Base-by-base conservation (phyloP, 2,113 vertebrate genomes). In the Eudyptes chrysolophus region DNA sequence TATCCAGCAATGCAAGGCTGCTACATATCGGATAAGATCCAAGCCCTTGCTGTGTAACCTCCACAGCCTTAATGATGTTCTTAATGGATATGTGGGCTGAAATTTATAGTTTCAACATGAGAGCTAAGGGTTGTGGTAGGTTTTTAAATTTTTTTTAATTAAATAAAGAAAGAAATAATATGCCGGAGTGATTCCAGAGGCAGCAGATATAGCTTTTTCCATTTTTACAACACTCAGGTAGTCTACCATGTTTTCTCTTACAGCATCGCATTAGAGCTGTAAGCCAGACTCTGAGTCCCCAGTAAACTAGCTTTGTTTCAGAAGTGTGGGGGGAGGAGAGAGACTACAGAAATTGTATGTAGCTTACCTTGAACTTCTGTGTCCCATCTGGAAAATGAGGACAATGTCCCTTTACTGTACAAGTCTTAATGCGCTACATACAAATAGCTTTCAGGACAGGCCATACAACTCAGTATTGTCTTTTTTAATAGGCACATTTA, bases 71-170 rank as follows among this genome's bases (percentile, higher is more conserved):
- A 97, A 97, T 96, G 90, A 94, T 89, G 66, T 90, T 89, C 91
- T 90, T 96, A 97, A 97, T 96, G 92, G 81, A 64, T 84, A 52
- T 65, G 96, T 95, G 89, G 94, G 94, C 81, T 96, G 97, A 96
- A 92, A 94, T 87, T 91, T 84, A 86, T 75, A 22, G 88, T 78
- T 97, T 80, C 61, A 83, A n/a, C 62, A 54, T 34, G 38, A 92
- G 21, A 85, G n/a, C 29, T 70, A n/a, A 87, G 66, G 32, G 55
- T 44, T 77, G 52, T 52, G 16, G 36, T 36, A 29, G 0, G 19
- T 84, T 80, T n/a, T 38, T 25, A 7, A 2, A 16, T 36, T 77
- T 69, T 55, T 64, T 89, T 83, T 54, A 36, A 78, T 88, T 88
- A 81, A 62, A 34, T 16, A 81, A 75, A 84, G 5, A 80, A 81